Base-by-base conservation (phyloP, 2,888 invertebrate species). In the Tetranychus piercei region DNA sequence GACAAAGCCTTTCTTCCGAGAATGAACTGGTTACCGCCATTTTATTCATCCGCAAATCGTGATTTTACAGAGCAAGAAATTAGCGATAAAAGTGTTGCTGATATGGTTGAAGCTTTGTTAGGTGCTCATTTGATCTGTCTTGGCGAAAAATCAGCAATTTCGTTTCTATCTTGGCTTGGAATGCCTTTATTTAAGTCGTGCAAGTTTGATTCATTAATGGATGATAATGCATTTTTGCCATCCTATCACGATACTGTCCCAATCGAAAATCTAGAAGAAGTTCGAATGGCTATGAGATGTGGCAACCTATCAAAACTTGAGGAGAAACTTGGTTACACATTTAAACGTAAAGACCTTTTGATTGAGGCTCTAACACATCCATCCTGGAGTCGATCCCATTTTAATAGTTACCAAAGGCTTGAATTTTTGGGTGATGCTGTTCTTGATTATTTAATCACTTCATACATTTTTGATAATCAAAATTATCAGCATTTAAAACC, bases 341-440 rank as follows among this genome's bases (percentile, higher is more conserved):
- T 55, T 15, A 55, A 55, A 55, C 55, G 55, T 3, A 55, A 55
- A 55, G 55, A 55, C 8, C 55, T 55, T 15, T 55, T 55, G 55
- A 55, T 55, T 15, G 55, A 55, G 55, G 55, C 55, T 55, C 55
- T 55, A 15, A 55, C 55, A 15, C 55, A 55, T 15, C 55, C 55
- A 15, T 75, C 64, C 22, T 64, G 73, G 34, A 69, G 75, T 44
- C 73, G 73, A 44, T 73, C 75, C 0, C 55, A 15, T 55, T 55
- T 55, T 9, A 55, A 55, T 8, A 77, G 78, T 66, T 79, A 77
- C 73, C 78, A 78, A 64, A 80, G 85, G 18, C 77, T 94, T n/a
- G 94, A 95, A 82, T 94, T 93, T 82, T 84, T 94, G 5, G 94
- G 94, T 6, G 94, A 95, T 84, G 92, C 94, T 8, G 86, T 95